phyloP scores from a whole-genome alignment of 2,888 invertebrate species.

The Euphydryas editha region DNA sequence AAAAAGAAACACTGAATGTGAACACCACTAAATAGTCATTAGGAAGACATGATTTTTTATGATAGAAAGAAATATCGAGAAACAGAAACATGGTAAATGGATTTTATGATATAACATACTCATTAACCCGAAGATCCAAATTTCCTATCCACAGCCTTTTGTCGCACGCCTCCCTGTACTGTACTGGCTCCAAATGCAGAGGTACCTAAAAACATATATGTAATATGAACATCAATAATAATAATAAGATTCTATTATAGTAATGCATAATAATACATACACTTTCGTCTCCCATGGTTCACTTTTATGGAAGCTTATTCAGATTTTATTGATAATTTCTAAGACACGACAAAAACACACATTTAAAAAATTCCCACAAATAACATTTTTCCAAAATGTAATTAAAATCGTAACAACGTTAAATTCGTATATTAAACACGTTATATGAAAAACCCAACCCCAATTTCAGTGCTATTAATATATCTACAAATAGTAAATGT shows the following conservation, averaged over 20 bases:
- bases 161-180: conserved; percentile 83
- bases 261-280: conserved; percentile 1
- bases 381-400: not conserved
- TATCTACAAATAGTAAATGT: not conserved
- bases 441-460: too few relatives aligned
- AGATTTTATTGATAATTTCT: not conserved
- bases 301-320: too few relatives aligned
- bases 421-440: too few relatives aligned
- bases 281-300: conserved; percentile 14
- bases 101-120: conserved; percentile 87
- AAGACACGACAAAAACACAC: not conserved
- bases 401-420: not conserved
- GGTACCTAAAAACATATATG: conserved; percentile 66
- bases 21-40: too few relatives aligned
- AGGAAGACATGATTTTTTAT: too few relatives aligned
- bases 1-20: too few relatives aligned
- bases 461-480: not conserved
- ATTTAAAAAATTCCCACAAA: not conserved
- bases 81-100: not conserved
- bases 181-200: conserved; percentile 82
- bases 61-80: not conserved
- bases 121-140: conserved; percentile 94
- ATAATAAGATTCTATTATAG: too few relatives aligned
- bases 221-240: not conserved
- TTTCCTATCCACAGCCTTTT: conserved; percentile 96